A percentile compares a stretch with the other conserved stretches of the same genome.
phyloP scores from a whole-genome alignment of 2,888 invertebrate genomes.

The Fissipunctia ypsillon region DNA sequence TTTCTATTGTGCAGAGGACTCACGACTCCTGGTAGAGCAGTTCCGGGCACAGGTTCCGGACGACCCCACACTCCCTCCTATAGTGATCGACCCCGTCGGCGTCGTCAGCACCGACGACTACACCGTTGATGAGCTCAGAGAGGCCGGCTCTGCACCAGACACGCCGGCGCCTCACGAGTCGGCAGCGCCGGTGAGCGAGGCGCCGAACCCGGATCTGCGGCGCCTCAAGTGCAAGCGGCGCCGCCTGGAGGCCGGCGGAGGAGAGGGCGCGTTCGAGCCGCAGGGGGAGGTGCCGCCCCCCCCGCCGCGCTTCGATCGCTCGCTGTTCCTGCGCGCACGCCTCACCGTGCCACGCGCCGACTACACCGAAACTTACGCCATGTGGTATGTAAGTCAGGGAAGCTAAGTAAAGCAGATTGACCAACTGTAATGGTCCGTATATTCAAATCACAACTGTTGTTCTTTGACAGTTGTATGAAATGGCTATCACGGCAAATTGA shows the following conservation, averaged over 20 bases:
- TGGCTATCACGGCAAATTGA: too few relatives aligned
- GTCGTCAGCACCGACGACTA: constrained; percentile 51
- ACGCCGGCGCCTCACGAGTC: not conserved
- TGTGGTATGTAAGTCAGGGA: constrained; percentile 56
- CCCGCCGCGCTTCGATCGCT: constrained; percentile 74
- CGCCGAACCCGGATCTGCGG: constrained; percentile 7
- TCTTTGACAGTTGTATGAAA: too few relatives aligned
- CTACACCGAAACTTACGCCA: constrained; percentile 80
- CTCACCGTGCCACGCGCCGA: constrained; percentile 79
- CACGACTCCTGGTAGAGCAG: constrained; percentile 74
- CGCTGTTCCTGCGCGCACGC: constrained; percentile 74
- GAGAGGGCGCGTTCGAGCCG: not conserved
- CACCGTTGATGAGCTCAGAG: constrained; percentile 42
- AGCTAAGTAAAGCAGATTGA: not conserved
- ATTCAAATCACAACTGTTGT: not conserved
- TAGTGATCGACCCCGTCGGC: constrained; percentile 71
- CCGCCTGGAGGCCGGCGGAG: constrained; percentile 7
- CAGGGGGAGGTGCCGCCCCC: constrained; percentile 55
- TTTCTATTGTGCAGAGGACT: constrained; percentile 68
- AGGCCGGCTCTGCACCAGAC: not conserved
- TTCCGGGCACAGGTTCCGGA: constrained; percentile 75
- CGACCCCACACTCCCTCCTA: constrained; percentile 77
- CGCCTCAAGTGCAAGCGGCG: constrained; percentile 45
- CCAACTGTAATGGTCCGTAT: not conserved
- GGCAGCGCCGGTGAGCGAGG: constrained; percentile 8